Evolutionary conservation across 53 echinoderm and acorn worm species (phyloP), one percentile per base, ranked within the genome.

Genomic region (Zoroaster sp.): DNA sequence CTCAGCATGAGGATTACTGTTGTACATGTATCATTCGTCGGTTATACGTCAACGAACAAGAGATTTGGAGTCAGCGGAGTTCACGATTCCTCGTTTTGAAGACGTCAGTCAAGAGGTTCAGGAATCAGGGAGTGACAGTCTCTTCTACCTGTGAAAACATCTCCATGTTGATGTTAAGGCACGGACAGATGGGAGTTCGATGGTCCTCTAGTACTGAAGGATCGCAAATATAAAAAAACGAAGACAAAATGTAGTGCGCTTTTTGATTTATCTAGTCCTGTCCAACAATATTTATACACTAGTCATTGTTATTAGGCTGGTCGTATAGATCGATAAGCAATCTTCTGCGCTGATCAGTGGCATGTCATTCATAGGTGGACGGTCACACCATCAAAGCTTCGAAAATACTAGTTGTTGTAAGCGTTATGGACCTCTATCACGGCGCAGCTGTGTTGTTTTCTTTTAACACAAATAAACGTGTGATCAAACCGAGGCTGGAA

Each of bases 261-360:
- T n/a, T 55, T 54, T 82, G 82, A 67, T 82, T 82, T 82, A 67
- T 43, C 43, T 67, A 82, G 43, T 34, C 82, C 82, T 9, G 28
- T 68, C 43, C 12, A 25, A 85, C 49, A 83, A 83, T 83, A 83
- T 83, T 83, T 83, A 83, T 71, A 35, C 85, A 18, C 36, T 41
- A 41, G 34, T 32, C 39, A 71, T 40, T 46, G 20, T 85, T 85
- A 59, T 59, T 59, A 28, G 63, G 63, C 3, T 72, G 71, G 70
- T 35, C 63, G 21, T 30, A 34, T 17, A n/a, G 71, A 85, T 85
- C 85, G 52, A 85, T 71, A 36, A 14, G 70, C 71, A 69, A 46
- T 85, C 85, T 38, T 44, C 2, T 10, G 35, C 2, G 42, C 66
- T 45, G 44, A 23, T 82, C 44, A 66, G 18, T 41, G 30, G 67